Evolutionary conservation across 2,113 vertebrate genomes (phyloP).

Genomic region (Tragulus kanchil): DNA sequence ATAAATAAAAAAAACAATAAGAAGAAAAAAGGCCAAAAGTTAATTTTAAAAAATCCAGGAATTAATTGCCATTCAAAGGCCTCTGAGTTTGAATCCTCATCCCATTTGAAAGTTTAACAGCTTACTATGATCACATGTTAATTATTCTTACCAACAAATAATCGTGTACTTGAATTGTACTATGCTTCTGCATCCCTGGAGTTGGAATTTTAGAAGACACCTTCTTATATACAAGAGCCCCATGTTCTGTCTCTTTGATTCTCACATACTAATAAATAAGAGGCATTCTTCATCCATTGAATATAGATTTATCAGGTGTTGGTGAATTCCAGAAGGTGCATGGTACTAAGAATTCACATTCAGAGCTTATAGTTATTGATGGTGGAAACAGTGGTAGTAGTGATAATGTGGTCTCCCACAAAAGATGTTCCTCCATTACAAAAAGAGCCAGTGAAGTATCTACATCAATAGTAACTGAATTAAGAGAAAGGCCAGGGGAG

Average conservation of each 20-base stretch:
- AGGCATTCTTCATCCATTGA: background rate
- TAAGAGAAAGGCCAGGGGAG: background rate
- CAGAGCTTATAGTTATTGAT: background rate
- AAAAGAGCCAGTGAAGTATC: background rate
- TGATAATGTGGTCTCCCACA: background rate
- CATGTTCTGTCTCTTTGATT: constrained; percentile 11
- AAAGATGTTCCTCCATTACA: background rate
- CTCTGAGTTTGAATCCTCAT: constrained; percentile 7
- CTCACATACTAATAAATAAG: background rate
- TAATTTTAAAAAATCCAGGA: constrained; percentile 45
- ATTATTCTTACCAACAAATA: constrained; percentile 71
- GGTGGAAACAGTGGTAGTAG: background rate
- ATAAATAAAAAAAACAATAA: no score
- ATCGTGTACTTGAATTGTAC: constrained; percentile 45
- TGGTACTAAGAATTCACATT: background rate
- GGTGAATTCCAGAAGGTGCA: background rate
- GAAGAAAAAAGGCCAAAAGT: no score
- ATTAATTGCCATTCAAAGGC: constrained; percentile 63
- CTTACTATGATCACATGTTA: constrained; percentile 54
- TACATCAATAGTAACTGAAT: background rate
- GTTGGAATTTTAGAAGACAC: constrained; percentile 58
- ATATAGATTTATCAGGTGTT: background rate
- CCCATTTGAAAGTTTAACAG: constrained; percentile 28
- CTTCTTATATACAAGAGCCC: constrained; percentile 33
- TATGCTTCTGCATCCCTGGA: constrained; percentile 4